Evolutionary conservation across 2,113 vertebrate genomes (phyloP).

Genomic region (Geothlypis trichas): DNA sequence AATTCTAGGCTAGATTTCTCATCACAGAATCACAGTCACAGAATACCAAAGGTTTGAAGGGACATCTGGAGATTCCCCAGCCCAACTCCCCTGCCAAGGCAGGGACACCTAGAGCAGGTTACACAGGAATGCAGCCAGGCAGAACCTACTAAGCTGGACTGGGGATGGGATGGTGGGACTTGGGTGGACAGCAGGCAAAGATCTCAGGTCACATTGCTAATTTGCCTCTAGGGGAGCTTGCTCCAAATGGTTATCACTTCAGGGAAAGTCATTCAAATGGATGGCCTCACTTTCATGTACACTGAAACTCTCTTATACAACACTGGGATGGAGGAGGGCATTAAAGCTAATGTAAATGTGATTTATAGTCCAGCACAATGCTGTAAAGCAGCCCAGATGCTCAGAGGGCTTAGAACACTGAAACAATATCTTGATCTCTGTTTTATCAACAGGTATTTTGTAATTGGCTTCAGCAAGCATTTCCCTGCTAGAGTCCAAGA

Average conservation of each 20-base stretch:
- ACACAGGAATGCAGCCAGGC: not conserved
- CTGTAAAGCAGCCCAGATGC: not conserved
- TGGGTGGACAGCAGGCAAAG: not conserved
- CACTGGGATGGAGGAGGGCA: not conserved
- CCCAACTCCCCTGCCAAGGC: not conserved
- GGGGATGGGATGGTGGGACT: not conserved
- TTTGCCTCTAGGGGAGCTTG: not conserved
- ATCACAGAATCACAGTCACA: not conserved
- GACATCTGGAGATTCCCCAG: not conserved
- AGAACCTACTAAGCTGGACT: not conserved
- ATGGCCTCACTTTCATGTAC: not conserved
- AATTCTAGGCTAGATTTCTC: not conserved
- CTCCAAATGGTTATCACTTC: not conserved
- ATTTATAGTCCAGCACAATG: not conserved
- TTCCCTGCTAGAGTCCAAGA: not conserved
- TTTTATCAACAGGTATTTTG: not conserved
- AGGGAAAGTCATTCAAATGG: not conserved
- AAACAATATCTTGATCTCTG: not conserved
- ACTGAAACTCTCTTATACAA: not conserved
- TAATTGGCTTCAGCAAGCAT: not conserved
- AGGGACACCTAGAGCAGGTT: not conserved
- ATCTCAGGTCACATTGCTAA: not conserved
- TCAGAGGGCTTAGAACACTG: not conserved
- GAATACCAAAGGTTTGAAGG: not conserved
- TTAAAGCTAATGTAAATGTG: not conserved